Evolutionary conservation across 2,888 invertebrate genomes (phyloP).

Genomic region (Orchesella flavescens): DNA sequence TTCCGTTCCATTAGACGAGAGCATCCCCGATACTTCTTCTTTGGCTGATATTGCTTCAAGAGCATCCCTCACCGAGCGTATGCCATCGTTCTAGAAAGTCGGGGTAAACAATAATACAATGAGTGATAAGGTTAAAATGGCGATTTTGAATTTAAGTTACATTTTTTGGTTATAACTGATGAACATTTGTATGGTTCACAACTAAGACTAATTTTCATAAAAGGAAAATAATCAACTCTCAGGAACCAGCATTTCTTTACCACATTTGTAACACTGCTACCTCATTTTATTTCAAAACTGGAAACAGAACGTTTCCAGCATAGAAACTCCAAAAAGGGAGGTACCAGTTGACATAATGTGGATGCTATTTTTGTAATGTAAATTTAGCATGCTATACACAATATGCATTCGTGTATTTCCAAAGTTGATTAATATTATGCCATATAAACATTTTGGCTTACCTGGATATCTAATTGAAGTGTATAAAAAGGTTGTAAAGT

Average conservation of each 20-base stretch:
- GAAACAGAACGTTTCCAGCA: constrained; percentile 67
- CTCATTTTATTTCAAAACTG: constrained; percentile 4
- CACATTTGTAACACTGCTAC: constrained; percentile 71
- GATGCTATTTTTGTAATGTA: not conserved
- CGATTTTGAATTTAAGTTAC: too few relatives aligned
- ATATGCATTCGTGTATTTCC: too few relatives aligned
- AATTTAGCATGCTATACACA: not conserved
- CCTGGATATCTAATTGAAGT: constrained; percentile 94
- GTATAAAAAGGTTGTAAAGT: constrained; percentile 97
- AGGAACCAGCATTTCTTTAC: constrained; percentile 65
- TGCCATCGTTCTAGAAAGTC: constrained; percentile 74
- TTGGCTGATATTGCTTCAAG: constrained; percentile 86
- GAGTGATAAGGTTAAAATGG: too few relatives aligned
- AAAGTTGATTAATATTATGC: too few relatives aligned
- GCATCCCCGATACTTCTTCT: constrained; percentile 90
- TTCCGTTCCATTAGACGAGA: constrained; percentile 86
- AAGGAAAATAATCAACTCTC: constrained; percentile 65
- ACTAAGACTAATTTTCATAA: constrained; percentile 59
- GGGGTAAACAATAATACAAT: constrained; percentile 1
- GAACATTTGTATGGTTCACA: constrained; percentile 56
- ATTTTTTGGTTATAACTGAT: too few relatives aligned
- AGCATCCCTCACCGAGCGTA: constrained; percentile 85
- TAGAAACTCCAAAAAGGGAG: constrained; percentile 38
- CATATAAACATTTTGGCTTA: too few relatives aligned
- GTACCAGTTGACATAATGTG: constrained; percentile 67